A percentile compares a stretch with the other conserved stretches of the same genome.
These are phyloP conservation scores for Paragorgia papillata DNA, from an alignment of 92 coral and sea anemone genomes.

Conservation along the genomic window DNA sequence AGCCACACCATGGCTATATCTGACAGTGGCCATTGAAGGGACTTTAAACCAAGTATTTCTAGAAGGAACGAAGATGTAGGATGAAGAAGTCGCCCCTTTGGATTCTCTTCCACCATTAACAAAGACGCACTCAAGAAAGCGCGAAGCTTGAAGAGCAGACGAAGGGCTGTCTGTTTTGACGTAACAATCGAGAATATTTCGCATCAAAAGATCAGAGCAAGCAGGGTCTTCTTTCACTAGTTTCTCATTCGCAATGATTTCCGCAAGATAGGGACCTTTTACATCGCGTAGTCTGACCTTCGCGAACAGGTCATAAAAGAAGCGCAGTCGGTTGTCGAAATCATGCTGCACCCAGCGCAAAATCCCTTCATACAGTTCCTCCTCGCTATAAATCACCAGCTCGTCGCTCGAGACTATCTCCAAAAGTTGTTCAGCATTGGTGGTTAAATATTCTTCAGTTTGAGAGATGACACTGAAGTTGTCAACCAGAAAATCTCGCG, in stretches of 20 bases:
- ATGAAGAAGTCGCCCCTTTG: constrained; percentile 87
- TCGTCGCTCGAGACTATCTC: constrained; percentile 78
- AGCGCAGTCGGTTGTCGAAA: constrained; percentile 50
- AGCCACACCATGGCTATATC: constrained; percentile 98
- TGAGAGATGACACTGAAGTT: constrained; percentile 82
- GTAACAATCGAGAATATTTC: constrained; percentile 73
- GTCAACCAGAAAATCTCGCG: constrained; percentile 70
- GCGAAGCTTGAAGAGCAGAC: constrained; percentile 14
- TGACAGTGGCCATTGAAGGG: constrained; percentile 91
- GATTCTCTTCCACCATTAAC: constrained; percentile 95
- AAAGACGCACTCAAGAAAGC: constrained; percentile 77
- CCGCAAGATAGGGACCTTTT: constrained; percentile 76
- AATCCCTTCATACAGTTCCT: constrained; percentile 86
- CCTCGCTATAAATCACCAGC: constrained; percentile 71
- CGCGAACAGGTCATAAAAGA: constrained; percentile 66
- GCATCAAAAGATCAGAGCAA: constrained; percentile 72
- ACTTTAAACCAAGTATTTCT: constrained; percentile 89
- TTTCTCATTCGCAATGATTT: constrained; percentile 74
- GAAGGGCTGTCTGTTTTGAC: constrained; percentile 56
- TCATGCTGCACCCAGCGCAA: constrained; percentile 89
- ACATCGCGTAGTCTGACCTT: constrained; percentile 78
- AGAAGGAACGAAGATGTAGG: constrained; percentile 88
- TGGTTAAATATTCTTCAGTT: constrained; percentile 74
- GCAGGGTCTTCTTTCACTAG: constrained; percentile 64
- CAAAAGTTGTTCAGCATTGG: constrained; percentile 62